Conservation (phyloP, 2,888 invertebrate genomes). For the Geophilus truncorum region DNA sequence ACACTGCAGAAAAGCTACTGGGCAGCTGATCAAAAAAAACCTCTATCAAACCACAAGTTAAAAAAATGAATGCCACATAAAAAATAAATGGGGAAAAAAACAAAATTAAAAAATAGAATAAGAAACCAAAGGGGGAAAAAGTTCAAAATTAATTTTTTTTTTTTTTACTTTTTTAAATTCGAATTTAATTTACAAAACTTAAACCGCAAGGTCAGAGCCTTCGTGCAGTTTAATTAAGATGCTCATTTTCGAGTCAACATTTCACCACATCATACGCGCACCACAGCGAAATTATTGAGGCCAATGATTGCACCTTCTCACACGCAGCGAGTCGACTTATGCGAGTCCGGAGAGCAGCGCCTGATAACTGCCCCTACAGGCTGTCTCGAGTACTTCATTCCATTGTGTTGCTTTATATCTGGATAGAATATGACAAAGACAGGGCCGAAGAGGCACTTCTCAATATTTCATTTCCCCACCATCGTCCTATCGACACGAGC, state of each 20-base stretch:
- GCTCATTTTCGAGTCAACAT: background rate
- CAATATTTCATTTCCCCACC: background rate
- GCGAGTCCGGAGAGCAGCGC: background rate
- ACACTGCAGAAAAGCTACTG: too few species aligned
- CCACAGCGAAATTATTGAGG: background rate
- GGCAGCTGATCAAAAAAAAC: too few species aligned
- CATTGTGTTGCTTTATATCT: background rate
- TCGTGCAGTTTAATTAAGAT: background rate
- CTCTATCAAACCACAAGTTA: too few species aligned
- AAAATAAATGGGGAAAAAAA: too few species aligned
- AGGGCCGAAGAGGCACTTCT: background rate
- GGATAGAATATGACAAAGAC: background rate
- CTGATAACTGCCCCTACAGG: background rate
- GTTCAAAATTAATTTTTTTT: background rate
- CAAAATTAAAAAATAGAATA: background rate
- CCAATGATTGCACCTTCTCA: background rate
- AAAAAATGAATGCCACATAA: too few species aligned
- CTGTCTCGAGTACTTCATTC: background rate
- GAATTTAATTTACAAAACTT: background rate
- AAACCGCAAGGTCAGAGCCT: background rate
- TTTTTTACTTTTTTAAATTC: background rate
- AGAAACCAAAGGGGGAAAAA: background rate
- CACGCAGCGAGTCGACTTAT: background rate
- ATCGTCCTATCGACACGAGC: background rate
- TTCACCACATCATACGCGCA: background rate